These are phyloP conservation scores for Drosophila ogumai DNA, from an alignment of 1,140 invertebrate genomes.

Conservation along the genomic window DNA sequence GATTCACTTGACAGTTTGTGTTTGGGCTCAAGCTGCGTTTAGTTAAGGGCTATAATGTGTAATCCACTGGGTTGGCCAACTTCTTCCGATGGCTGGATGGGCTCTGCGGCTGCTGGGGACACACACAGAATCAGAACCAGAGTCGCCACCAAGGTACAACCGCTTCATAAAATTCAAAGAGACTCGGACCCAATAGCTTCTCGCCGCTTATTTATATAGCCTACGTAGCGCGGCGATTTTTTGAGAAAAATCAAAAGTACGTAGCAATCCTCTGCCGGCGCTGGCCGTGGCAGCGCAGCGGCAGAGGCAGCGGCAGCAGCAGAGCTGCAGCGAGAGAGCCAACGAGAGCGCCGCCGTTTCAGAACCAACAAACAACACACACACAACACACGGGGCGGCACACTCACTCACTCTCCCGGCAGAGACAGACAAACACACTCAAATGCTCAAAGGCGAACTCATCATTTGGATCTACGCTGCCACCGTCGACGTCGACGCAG, in stretches of 20 bases:
- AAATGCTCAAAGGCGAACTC: slow-evolving; percentile 59
- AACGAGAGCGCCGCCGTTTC: slow-evolving; percentile 9
- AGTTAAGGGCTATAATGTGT: slow-evolving; percentile 23
- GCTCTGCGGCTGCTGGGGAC: slow-evolving; percentile 15
- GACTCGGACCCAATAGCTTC: slow-evolving; percentile 84
- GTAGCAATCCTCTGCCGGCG: slow-evolving; percentile 45
- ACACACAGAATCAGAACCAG: slow-evolving; percentile 20
- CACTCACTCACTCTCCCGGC: slow-evolving; percentile 34
- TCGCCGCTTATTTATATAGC: slow-evolving; percentile 85
- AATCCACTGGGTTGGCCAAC: slow-evolving; percentile 60
- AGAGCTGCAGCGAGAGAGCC: slow-evolving; percentile 24
- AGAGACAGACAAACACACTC: slow-evolving; percentile 29
- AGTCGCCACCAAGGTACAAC: slow-evolving; percentile 81
- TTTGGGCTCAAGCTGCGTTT: neutral
- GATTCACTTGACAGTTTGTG: slow-evolving; percentile 47
- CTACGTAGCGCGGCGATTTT: slow-evolving; percentile 81
- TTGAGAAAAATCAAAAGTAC: slow-evolving; percentile 71
- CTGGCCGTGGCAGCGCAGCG: slow-evolving; percentile 24
- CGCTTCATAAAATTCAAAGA: slow-evolving; percentile 85
- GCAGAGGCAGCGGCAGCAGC: slow-evolving; percentile 24
- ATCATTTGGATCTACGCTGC: slow-evolving; percentile 72
- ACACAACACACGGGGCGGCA: slow-evolving; percentile 39
- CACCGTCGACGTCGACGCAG: slow-evolving; percentile 34
- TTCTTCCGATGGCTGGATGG: slow-evolving; percentile 15
- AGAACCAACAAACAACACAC: slow-evolving; percentile 55